Percentiles rank a stretch among this genome's conserved stretches.
Evolutionary conservation across 64 coral and sea anemone genomes (phyloP).

Genomic region (Actinia tenebrosa): DNA sequence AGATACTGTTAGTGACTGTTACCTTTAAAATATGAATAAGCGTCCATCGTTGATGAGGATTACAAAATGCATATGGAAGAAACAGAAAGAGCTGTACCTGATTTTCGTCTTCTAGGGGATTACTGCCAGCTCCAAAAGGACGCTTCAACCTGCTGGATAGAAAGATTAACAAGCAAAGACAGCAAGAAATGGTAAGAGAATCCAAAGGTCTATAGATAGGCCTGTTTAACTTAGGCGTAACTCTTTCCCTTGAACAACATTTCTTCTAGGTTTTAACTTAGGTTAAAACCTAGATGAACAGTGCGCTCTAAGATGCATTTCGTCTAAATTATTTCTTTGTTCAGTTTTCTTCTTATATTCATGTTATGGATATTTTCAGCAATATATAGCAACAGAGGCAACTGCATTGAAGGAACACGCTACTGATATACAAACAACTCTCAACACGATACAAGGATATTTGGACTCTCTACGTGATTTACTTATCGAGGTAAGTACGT

Average conservation of each 20-base stretch:
- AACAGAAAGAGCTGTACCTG: not conserved
- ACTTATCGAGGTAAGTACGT: constrained; percentile 30
- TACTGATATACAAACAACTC: constrained; percentile 33
- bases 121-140: constrained; percentile 44
- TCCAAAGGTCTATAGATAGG: not conserved
- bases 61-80: not conserved
- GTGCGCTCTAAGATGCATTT: too few species aligned
- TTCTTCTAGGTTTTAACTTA: too few species aligned
- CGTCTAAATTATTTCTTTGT: too few species aligned
- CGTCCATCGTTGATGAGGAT: too few species aligned
- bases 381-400: constrained; percentile 30
- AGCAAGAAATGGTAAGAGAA: constrained; percentile 32
- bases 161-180: constrained; percentile 28
- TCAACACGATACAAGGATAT: constrained; percentile 43
- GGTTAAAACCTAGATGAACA: too few species aligned
- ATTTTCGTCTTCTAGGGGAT: constrained; percentile 13
- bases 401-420: constrained; percentile 49
- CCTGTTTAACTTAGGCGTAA: too few species aligned
- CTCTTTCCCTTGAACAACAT: too few species aligned
- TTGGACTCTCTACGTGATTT: constrained; percentile 36
- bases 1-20: too few species aligned
- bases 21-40: too few species aligned
- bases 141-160: constrained; percentile 46
- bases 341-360: too few species aligned
- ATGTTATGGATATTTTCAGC: constrained; percentile 14